These are phyloP conservation scores for Tiphia femorata DNA, from an alignment of 2,888 invertebrate genomes.

Conservation along the genomic window DNA sequence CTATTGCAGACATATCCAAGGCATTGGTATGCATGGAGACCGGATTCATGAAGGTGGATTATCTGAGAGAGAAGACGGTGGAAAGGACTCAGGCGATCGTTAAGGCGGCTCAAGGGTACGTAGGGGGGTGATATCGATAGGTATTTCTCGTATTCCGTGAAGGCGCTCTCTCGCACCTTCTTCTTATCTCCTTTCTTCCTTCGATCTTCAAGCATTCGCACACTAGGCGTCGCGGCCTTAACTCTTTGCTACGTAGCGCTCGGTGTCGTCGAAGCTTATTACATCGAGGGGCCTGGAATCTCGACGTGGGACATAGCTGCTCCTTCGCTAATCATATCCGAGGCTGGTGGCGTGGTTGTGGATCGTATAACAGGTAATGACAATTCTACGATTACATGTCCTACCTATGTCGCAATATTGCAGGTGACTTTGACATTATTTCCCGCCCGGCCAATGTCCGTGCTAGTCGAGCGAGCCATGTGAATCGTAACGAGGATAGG, in stretches of 20 bases:
- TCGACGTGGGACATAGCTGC: conserved; percentile 88
- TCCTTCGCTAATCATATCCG: conserved; percentile 79
- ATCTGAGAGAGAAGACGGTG: conserved; percentile 53
- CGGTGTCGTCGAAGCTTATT: conserved; percentile 79
- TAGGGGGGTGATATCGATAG: not conserved
- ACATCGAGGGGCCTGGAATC: conserved; percentile 77
- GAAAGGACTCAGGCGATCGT: conserved; percentile 56
- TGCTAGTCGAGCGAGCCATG: too few relatives aligned
- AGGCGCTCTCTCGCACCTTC: not conserved
- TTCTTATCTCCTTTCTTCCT: conserved; percentile 38
- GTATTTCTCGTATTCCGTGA: not conserved
- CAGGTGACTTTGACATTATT: too few relatives aligned
- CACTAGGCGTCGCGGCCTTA: conserved; percentile 81
- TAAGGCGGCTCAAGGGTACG: conserved; percentile 57
- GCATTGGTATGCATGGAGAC: conserved; percentile 61
- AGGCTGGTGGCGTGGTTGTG: conserved; percentile 83
- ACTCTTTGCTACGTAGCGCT: conserved; percentile 81
- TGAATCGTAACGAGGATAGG: too few relatives aligned
- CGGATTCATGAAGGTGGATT: conserved; percentile 60
- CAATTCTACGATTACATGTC: not conserved
- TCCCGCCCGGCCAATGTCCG: too few relatives aligned
- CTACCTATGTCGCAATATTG: too few relatives aligned
- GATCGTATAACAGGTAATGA: conserved; percentile 69
- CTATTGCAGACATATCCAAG: conserved; percentile 57
- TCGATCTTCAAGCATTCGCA: conserved; percentile 71